A percentile compares a stretch with the other conserved stretches of the same genome.
Conservation (phyloP, 2,888 invertebrate species). For the Apoderus coryli region DNA sequence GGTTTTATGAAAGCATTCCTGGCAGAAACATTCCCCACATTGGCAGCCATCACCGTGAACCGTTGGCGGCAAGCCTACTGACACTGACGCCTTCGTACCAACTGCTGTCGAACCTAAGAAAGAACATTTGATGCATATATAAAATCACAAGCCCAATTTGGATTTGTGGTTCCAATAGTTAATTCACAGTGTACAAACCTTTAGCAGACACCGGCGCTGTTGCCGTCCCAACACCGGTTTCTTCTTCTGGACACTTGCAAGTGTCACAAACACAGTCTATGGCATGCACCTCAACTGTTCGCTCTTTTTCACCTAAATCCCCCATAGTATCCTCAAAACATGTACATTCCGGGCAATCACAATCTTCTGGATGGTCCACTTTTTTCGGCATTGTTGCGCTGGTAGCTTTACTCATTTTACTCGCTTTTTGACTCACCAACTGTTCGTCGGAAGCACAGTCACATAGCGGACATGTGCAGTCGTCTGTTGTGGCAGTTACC, state of each 20-base stretch:
- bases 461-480: slow-evolving; percentile 8
- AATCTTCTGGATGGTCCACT: slow-evolving; percentile 12
- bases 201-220: neutral
- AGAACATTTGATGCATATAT: slow-evolving; percentile 14
- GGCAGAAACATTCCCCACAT: slow-evolving; percentile 14
- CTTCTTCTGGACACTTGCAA: slow-evolving; percentile 12
- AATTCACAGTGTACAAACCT: neutral
- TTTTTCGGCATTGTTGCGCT: neutral
- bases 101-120: slow-evolving; percentile 10
- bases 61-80: neutral
- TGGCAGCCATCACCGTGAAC: slow-evolving; percentile 5
- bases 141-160: slow-evolving; percentile 4
- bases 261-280: slow-evolving; percentile 9
- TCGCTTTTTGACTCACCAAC: neutral
- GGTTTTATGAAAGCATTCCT: slow-evolving; percentile 11
- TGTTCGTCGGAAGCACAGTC: neutral
- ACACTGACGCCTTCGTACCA: neutral
- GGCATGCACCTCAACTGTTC: slow-evolving; percentile 2
- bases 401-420: slow-evolving; percentile 3
- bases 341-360: slow-evolving; percentile 14
- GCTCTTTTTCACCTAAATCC: slow-evolving; percentile 6
- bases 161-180: slow-evolving; percentile 3
- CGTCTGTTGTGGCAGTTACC: slow-evolving; percentile 3
- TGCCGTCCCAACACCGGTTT: neutral
- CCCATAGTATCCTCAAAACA: slow-evolving; percentile 14